Base-by-base conservation (phyloP, 1,140 invertebrate species). In the Diachasmimorpha longicaudata region DNA sequence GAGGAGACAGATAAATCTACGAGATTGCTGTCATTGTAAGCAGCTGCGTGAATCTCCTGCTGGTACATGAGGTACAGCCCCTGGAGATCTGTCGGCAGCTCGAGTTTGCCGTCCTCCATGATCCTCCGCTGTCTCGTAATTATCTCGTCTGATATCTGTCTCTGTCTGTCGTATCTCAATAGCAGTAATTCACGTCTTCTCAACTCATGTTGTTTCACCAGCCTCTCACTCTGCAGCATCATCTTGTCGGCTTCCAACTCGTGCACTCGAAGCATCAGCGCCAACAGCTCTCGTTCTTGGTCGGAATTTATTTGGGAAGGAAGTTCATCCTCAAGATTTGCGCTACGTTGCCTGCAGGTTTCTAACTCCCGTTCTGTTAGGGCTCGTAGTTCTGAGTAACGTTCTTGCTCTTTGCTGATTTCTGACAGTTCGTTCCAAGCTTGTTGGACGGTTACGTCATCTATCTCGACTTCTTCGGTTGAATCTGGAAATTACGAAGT, bases 181-280 rank as follows among this genome's bases (percentile, higher is more conserved):
- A 98, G 91, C 78, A 96, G 91, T 31, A 96, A 90, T 82, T 97
- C 96, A 72, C 96, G 90, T 71, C 96, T 90, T 52, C 95, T 90
- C 14, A 98, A 90, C 85, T 97, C 96, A 78, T 96, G 95, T 80
- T 96, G 94, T 37, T 95, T 91, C 5, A 96, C 92, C 37, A 97
- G 88, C 71, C 95, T 91, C 81, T 96, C 94, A 9, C 96, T 96
- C 87, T 97, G 95, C 76, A 97, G 90, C 80, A 96, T 96, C 85
- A 96, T 93, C 87, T 97, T 98, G 84, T 97, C 95, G 0, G 96
- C 96, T 89, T 98, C 96, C 36, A 98, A 88, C 87, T 97, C 95
- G 84, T 98, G 96, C 6, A 97, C 94, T 78, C 95, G 91, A 82
- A 96, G 96, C 81, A 98, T 92, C 21, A 98, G 87, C 11, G 93